Evolutionary conservation across 2,888 invertebrate genomes (phyloP).

Genomic region (Xanthia togata): DNA sequence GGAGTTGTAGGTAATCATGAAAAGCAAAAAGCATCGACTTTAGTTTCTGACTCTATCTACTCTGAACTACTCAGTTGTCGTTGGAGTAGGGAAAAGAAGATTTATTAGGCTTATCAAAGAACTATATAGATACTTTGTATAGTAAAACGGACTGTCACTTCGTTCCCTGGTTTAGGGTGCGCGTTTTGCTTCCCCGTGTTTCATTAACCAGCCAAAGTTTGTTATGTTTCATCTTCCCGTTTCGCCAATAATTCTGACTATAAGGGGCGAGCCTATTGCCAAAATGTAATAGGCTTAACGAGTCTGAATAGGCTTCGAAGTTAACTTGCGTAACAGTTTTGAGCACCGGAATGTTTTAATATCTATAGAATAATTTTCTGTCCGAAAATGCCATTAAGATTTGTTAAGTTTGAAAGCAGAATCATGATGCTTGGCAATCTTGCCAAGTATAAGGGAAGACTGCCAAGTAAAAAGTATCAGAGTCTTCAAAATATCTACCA

Average conservation of each 20-base stretch:
- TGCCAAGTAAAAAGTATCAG: background rate
- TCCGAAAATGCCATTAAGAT: background rate
- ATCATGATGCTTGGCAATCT: background rate
- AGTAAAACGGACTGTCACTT: background rate
- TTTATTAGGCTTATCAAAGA: background rate
- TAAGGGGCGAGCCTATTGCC: background rate
- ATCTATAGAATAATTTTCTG: background rate
- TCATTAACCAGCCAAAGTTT: background rate
- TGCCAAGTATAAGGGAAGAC: background rate
- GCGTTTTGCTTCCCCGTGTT: background rate
- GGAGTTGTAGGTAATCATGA: background rate
- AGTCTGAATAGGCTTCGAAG: background rate
- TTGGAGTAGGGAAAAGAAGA: background rate
- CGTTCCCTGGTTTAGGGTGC: background rate
- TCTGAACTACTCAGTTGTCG: background rate
- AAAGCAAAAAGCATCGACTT: background rate
- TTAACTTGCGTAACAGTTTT: constrained; percentile 1
- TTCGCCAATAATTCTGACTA: background rate
- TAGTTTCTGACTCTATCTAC: too few species aligned
- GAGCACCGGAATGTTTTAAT: background rate
- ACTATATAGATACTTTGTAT: background rate
- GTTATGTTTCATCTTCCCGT: background rate
- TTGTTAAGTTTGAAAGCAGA: background rate
- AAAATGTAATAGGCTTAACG: constrained; percentile 15
- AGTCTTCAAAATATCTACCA: too few species aligned